Percentiles rank a stretch among this genome's conserved stretches.
phyloP scores from a whole-genome alignment of 2,888 invertebrate species.

The Latrodectus elegans region DNA sequence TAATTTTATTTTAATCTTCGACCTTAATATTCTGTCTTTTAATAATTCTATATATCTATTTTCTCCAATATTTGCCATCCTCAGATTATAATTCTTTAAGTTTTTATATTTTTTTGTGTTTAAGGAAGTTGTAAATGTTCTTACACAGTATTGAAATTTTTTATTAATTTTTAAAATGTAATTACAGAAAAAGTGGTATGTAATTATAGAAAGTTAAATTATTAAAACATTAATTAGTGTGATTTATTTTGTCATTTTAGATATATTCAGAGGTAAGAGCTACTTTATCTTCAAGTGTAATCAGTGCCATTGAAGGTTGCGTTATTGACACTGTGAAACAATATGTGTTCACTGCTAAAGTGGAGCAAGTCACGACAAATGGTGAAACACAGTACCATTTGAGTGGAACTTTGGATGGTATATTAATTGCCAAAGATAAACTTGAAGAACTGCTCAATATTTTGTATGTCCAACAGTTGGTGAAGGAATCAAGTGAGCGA shows the following conservation, averaged over 20 bases:
- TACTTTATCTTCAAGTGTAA: slow-evolving; percentile 40
- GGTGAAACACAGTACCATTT: slow-evolving; percentile 32
- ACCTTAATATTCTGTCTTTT: too few relatives aligned
- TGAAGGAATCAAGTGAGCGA: slow-evolving; percentile 40
- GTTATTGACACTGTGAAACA: slow-evolving; percentile 40
- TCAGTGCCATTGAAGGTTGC: slow-evolving; percentile 42
- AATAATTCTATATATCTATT: too few relatives aligned
- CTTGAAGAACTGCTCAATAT: slow-evolving; percentile 41
- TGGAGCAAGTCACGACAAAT: slow-evolving; percentile 27
- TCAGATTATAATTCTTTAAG: too few relatives aligned
- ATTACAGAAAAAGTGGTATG: too few relatives aligned
- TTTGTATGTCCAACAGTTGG: slow-evolving; percentile 15
- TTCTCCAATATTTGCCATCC: too few relatives aligned
- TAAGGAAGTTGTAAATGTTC: too few relatives aligned
- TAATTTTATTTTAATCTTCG: too few relatives aligned
- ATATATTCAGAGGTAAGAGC: slow-evolving; percentile 69
- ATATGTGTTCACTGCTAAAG: slow-evolving; percentile 30
- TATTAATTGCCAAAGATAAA: slow-evolving; percentile 45
- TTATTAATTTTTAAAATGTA: too few relatives aligned
- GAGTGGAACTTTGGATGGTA: slow-evolving; percentile 55
- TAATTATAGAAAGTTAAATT: too few relatives aligned
- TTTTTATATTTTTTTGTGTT: too few relatives aligned
- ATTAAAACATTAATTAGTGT: not conserved
- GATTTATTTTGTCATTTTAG: slow-evolving; percentile 41
- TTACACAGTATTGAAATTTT: too few relatives aligned